phyloP scores from a whole-genome alignment of 2,888 invertebrate genomes.

The Drosophila paracracens region DNA sequence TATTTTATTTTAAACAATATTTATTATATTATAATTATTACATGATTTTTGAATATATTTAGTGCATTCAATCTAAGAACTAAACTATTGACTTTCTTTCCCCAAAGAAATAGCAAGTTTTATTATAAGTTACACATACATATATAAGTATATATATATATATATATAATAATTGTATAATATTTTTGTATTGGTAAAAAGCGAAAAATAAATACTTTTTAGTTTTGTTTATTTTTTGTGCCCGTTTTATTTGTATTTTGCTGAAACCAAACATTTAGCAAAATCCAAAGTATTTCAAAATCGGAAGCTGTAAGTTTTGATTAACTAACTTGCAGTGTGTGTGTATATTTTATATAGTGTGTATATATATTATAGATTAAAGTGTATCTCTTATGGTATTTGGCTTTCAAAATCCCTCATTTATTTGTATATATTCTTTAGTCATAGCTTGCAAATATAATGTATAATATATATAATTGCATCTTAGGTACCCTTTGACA shows the following conservation, averaged over 20 bases:
- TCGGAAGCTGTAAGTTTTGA: constrained; percentile 9
- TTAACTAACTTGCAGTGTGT: constrained; percentile 16
- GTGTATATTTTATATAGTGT: constrained; percentile 12
- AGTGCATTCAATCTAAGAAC: constrained; percentile 28
- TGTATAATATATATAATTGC: constrained; percentile 13
- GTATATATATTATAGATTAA: not conserved
- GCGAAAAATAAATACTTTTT: not conserved
- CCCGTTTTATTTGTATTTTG: constrained; percentile 19
- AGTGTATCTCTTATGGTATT: constrained; percentile 14
- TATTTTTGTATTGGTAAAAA: constrained; percentile 3
- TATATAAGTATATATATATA: not conserved
- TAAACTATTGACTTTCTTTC: constrained; percentile 21
- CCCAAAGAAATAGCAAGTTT: not conserved
- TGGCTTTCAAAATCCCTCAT: constrained; percentile 6
- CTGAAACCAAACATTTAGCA: constrained; percentile 40
- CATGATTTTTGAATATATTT: constrained; percentile 39
- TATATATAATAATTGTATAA: constrained; percentile 2
- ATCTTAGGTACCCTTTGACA: constrained; percentile 55
- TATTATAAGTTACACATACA: not conserved
- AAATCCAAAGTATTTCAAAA: constrained; percentile 15
- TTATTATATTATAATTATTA: constrained; percentile 9
- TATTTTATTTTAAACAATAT: constrained; percentile 37
- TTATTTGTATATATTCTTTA: constrained; percentile 4
- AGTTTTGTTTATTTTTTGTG: constrained; percentile 35
- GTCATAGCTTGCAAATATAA: constrained; percentile 6